These are phyloP conservation scores for Bellardia pandia DNA, from an alignment of 2,888 invertebrate species.

Conservation along the genomic window DNA sequence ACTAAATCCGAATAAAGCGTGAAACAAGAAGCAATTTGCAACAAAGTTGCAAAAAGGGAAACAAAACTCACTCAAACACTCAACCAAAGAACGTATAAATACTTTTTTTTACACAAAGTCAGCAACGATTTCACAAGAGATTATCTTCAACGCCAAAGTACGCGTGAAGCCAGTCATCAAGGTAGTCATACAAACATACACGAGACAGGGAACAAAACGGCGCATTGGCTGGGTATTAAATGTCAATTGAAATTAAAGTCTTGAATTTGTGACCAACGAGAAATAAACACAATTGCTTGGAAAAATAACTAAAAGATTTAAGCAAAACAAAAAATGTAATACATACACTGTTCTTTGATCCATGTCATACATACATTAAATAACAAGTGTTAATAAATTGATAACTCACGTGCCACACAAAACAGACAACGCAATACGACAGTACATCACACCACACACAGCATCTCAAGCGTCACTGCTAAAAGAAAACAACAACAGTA, in stretches of 20 bases:
- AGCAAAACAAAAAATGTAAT: background rate
- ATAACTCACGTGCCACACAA: slow-evolving; percentile 69
- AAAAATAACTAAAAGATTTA: background rate
- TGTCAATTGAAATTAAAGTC: background rate
- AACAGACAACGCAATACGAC: slow-evolving; percentile 3
- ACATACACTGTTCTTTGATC: background rate
- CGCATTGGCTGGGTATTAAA: background rate
- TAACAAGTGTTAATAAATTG: slow-evolving; percentile 68
- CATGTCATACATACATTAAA: background rate
- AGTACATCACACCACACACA: background rate
- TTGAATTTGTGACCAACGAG: background rate
- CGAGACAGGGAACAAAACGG: no score
- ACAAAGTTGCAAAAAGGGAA: slow-evolving; percentile 63
- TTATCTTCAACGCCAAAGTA: slow-evolving; percentile 5
- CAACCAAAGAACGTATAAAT: slow-evolving; percentile 4
- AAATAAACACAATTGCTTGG: background rate
- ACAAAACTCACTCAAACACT: slow-evolving; percentile 21
- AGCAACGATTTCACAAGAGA: slow-evolving; percentile 44
- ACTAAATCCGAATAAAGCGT: slow-evolving; percentile 50
- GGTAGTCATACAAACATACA: no score
- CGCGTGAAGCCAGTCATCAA: background rate
- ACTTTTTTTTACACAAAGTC: slow-evolving; percentile 21
- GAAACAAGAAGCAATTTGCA: slow-evolving; percentile 65
- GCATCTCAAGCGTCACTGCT: background rate
- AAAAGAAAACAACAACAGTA: background rate